Percentiles rank a stretch among this genome's conserved stretches.
These are phyloP conservation scores for Thymallus thymallus DNA, from an alignment of 2,113 vertebrate genomes.

Conservation along the genomic window DNA sequence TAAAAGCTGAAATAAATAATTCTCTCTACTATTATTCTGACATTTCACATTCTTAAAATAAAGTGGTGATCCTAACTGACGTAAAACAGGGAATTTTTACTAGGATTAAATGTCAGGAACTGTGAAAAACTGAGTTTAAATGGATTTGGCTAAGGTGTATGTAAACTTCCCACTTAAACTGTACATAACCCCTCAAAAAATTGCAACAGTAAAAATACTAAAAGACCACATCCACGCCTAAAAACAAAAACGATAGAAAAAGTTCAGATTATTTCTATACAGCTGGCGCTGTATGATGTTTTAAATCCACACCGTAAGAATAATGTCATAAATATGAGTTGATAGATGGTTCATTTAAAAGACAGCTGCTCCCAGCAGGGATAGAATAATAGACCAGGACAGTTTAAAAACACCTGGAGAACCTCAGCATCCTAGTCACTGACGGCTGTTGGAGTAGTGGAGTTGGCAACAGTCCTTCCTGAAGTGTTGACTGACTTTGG, in stretches of 20 bases:
- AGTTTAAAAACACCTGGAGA: constrained; percentile 11
- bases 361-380: constrained; percentile 15
- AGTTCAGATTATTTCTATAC: not conserved
- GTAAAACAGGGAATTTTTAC: too few relatives aligned
- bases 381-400: not conserved
- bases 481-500: too few relatives aligned
- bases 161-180: too few relatives aligned
- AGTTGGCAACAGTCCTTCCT: not conserved
- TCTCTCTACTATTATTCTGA: too few relatives aligned
- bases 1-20: too few relatives aligned
- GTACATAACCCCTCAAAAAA: not conserved
- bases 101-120: too few relatives aligned
- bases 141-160: too few relatives aligned
- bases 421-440: not conserved
- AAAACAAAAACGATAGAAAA: constrained; percentile 3
- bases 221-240: constrained; percentile 15
- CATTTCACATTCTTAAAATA: too few relatives aligned
- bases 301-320: not conserved
- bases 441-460: constrained; percentile 5
- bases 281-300: not conserved
- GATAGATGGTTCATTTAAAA: constrained; percentile 7
- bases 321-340: constrained; percentile 40
- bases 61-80: too few relatives aligned
- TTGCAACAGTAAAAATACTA: constrained; percentile 8
- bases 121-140: too few relatives aligned